Percentiles rank a stretch among this genome's conserved stretches.
Evolutionary conservation across 1,140 invertebrate species (phyloP).

Genomic region (Littorina saxatilis): DNA sequence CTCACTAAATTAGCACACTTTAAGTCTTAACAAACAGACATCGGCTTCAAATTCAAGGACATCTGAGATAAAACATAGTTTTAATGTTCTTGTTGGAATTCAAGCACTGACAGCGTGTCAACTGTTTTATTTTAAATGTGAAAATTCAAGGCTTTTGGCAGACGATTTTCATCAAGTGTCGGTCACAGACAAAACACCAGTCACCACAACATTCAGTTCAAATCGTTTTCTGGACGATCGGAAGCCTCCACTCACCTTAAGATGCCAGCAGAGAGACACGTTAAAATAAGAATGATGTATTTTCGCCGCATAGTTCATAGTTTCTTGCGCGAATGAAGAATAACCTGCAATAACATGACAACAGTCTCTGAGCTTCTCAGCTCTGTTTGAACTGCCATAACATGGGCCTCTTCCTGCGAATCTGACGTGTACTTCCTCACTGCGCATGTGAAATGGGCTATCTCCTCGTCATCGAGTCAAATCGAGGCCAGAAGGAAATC

Average conservation of each 20-base stretch:
- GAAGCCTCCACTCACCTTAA: neutral
- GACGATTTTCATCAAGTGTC: slow-evolving; percentile 2
- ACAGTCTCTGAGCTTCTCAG: neutral
- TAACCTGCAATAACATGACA: neutral
- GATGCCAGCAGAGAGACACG: neutral
- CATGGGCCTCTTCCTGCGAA: slow-evolving; percentile 16
- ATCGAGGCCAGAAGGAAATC: neutral
- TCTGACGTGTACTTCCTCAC: slow-evolving; percentile 30
- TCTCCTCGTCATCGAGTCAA: neutral
- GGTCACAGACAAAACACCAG: neutral
- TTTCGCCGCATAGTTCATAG: slow-evolving; percentile 22
- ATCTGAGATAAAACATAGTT: too few species aligned
- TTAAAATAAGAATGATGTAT: slow-evolving; percentile 3
- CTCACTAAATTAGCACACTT: too few species aligned
- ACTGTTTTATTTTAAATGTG: too few species aligned
- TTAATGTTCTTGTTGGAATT: too few species aligned
- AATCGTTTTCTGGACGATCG: neutral
- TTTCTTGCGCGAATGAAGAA: neutral
- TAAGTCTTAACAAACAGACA: too few species aligned
- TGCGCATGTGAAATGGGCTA: slow-evolving; percentile 30
- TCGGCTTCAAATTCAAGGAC: too few species aligned
- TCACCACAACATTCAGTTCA: slow-evolving; percentile 3
- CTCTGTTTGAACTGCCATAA: slow-evolving; percentile 30
- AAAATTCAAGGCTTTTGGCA: too few species aligned
- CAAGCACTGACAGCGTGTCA: too few species aligned